Base-by-base conservation (phyloP, 2,797 vertebrate species). In the Liasis olivaceus region DNA sequence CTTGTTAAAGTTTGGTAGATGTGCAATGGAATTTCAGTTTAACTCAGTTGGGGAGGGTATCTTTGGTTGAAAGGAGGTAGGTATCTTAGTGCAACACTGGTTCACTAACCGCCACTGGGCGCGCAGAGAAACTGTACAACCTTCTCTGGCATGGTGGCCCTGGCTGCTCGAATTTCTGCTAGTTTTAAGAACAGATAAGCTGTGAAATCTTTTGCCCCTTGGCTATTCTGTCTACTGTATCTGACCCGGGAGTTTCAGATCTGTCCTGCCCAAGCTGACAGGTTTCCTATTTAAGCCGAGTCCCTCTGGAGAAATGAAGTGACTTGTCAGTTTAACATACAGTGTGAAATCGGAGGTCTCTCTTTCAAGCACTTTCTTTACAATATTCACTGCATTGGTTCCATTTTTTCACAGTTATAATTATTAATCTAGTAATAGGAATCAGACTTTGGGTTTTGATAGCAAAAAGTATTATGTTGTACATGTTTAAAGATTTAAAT, bases 11-110 rank as follows among this genome's bases (percentile, higher is more conserved):
- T 94, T 92, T 85, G 94, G 90, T 93, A 96, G 93, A 94, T 95
- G 97, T 98, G 96, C 97, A 98, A 97, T 96, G 96, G 94, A 96
- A 91, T 95, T 94, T 93, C 59, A 85, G 91, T 96, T 93, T 88
- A 93, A 58, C 94, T 94, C 31, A n/a, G 31, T 12, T 5, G 54
- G 26, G 42, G 20, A 42, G 60, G 36, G 36, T 8, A 59, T 26
- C 63, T 88, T 63, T 62, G 64, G 92, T 93, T 91, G 90, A 77
- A 94, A 91, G 91, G 84, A 95, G 96, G 94, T 93, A 92, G 95
- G 94, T 95, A 95, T 94, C 56, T 97, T 98, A 97, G 97, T 97
- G 94, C 96, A 97, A 98, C 97, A 98, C 97, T 98, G 97, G 97
- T 97, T 97, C 93, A 91, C 93, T 94, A 96, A 94, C 88, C 94